Evolutionary conservation across 2,113 vertebrate species (phyloP), one percentile per base, ranked within the genome.

Genomic region (Desmodus rotundus): DNA sequence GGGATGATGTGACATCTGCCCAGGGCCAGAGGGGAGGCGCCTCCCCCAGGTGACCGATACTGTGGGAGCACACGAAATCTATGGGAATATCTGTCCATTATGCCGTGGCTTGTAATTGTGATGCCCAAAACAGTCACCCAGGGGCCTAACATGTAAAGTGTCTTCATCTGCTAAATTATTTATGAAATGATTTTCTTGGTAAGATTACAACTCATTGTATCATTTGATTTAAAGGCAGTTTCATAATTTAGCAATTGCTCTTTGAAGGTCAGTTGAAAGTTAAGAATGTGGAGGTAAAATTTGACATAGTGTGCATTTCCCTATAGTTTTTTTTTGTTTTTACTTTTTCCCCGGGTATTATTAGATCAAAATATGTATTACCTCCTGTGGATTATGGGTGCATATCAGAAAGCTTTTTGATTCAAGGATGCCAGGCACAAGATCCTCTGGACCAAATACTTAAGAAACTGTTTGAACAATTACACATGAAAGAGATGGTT

Each of bases 351-450:
- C 45, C 80, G n/a, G 33, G 31, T 77, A 14, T 81, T 85, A 80
- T 80, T 74, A 22, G n/a, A 68, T 82, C 31, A 63, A 91, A 93
- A n/a, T 61, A 41, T 63, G 47, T 77, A 86, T 94, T 58, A 61
- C 31, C n/a, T 63, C 38, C 63, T 81, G 26, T 90, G 28, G 24
- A 67, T 81, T 92, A 52, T n/a, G 78, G 74, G 81, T 61, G 1
- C 38, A 41, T 84, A 43, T 92, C 33, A 85, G 54, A 96, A 96
- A 97, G 89, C 6, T 7, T 61, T 96, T 73, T 74, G 76, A 82
- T 61, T 96, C 80, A 70, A 82, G 31, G 28, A 74, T 81, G 41
- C 56, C 19, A 20, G 19, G 76, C n/a, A 2, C 43, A 77, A 38
- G 81, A 17, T 31, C 28, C 41, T 90, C 31, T 47, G 78, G 36